Evolutionary conservation across 2,113 vertebrate species (phyloP).

Genomic region (Hyaena hyaena): DNA sequence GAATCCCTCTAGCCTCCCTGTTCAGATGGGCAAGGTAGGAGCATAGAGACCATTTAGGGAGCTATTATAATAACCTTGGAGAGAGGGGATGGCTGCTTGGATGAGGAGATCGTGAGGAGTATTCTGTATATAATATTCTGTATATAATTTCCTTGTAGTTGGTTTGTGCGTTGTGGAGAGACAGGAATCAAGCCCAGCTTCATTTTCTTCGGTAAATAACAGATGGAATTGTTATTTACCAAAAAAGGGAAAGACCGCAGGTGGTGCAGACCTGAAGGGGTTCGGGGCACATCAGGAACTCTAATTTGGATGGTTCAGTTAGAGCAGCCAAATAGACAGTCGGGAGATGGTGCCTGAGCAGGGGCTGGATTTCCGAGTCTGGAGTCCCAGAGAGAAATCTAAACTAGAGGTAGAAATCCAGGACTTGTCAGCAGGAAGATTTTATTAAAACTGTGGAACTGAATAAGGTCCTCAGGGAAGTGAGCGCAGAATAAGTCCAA

Average conservation of each 20-base stretch:
- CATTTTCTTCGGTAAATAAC: not conserved
- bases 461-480: not conserved
- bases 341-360: not conserved
- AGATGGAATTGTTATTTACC: not conserved
- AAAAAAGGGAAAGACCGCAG: not conserved
- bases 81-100: not conserved
- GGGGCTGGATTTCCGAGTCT: not conserved
- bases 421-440: not conserved
- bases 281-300: not conserved
- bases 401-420: not conserved
- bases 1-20: not conserved
- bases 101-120: not conserved
- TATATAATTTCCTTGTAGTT: not conserved
- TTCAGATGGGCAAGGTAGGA: not conserved
- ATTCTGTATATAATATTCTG: not conserved
- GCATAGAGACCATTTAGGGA: not conserved
- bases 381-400: not conserved
- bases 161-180: not conserved
- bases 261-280: not conserved
- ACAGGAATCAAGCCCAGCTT: not conserved
- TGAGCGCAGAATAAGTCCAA: not conserved
- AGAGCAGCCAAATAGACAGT: not conserved
- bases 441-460: constrained; percentile 12
- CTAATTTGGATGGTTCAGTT: not conserved
- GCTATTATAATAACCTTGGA: not conserved